Evolutionary conservation across 2,113 vertebrate species (phyloP).

Genomic region (cat (Felis catus)): F.catus_Fca126_mat1.0 CM031420.1:56890501-56891000

Average conservation of each 20-base stretch:
- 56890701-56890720: not conserved
- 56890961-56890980: not conserved
- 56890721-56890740: not conserved
- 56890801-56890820: not conserved
- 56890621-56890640: not conserved
- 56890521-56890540: not conserved
- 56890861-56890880: not conserved
- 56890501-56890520: not conserved
- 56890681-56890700: not conserved
- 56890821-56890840: not conserved
- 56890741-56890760: not conserved
- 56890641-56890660: not conserved
- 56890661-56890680: not conserved
- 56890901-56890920: not conserved
- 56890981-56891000: not conserved
- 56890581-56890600: not conserved
- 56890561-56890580: not conserved
- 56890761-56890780: not conserved
- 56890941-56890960: slow-evolving; percentile 33
- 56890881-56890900: not conserved
- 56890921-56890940: not conserved
- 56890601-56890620: not conserved
- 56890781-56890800: not conserved
- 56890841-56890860: too few relatives aligned
- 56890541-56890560: not conserved